Evolutionary conservation across 2,113 vertebrate genomes (phyloP).

Genomic region (Hippotragus niger): DNA sequence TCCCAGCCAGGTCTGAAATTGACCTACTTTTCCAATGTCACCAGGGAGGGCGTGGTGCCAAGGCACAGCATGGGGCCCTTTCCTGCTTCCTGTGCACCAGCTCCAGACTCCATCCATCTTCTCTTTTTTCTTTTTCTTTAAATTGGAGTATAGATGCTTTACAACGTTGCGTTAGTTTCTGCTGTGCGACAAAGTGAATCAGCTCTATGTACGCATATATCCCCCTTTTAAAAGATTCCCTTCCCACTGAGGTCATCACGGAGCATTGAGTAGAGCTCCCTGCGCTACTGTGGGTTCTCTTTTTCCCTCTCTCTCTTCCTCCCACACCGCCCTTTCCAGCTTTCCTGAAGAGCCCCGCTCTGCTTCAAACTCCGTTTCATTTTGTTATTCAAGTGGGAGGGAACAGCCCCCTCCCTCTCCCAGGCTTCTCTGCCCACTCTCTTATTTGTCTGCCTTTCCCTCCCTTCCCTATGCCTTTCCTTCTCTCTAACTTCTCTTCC

Average conservation of each 20-base stretch:
- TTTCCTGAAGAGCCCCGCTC: not conserved
- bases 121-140: not conserved
- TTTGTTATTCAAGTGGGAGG: not conserved
- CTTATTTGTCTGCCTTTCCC: not conserved
- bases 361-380: not conserved
- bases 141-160: not conserved
- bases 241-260: not conserved
- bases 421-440: accelerated
- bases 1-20: not conserved
- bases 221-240: not conserved
- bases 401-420: accelerated
- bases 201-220: not conserved
- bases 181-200: not conserved
- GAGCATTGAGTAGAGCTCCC: not conserved
- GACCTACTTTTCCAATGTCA: constrained; percentile 65
- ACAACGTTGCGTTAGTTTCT: not conserved
- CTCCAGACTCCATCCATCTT: not conserved
- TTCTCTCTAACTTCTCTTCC: not conserved
- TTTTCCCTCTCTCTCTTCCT: not conserved
- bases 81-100: constrained; percentile 27
- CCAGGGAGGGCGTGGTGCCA: constrained; percentile 39
- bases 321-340: not conserved
- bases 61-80: not conserved
- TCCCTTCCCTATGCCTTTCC: not conserved
- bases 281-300: not conserved